Evolutionary conservation across 2,113 vertebrate species (phyloP), one percentile per base, ranked within the genome.

Genomic region (Passerina amoena): DNA sequence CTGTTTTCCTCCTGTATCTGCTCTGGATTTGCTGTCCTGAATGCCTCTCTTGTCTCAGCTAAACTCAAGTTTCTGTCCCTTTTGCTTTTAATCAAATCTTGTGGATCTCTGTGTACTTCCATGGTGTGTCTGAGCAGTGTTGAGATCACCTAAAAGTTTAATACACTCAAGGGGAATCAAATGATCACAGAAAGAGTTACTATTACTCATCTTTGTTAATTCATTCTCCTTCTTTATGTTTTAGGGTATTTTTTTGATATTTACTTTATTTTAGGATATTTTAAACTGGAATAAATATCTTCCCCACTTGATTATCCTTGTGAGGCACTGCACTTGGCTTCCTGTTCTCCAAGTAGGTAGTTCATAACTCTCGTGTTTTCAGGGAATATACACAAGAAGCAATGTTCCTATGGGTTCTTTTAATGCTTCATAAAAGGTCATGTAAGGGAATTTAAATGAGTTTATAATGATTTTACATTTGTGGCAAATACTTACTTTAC

Each of bases 1-100:
- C 25, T 61, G 6, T 51, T 72, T 82, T 88, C 27, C 9, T 80
- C 13, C 17, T 47, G 0, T 9, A 51, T 54, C 48, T 68, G 5
- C 16, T 88, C 14, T 38, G 70, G 10, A 31, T 21, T 33, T 38
- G 4, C 4, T 8, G 56, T 57, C n/a, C 53, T 4, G 0, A 86
- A 38, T 1, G 5, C 12, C 9, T n/a, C 14, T 59, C 5, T 71
- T n/a, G 50, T 2, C 14, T 5, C 9, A 11, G 5, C 9, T 45
- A 33, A 68, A 38, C 12, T 85, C 3, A 0, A 65, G 5, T 72
- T 82, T 79, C 57, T 64, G 4, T 27, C 18, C 20, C 21, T 77
- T 64, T 64, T 51, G 12, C 24, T 54, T 48, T 44, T 78, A 45
- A 61, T 51, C 37, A 79, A 40, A 64, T 4, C 28, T 59, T 71